A percentile compares a stretch with the other conserved stretches of the same genome.
These are phyloP conservation scores for Rousettus leschenaultii DNA, from an alignment of 2,113 vertebrate species.

Conservation along the genomic window DNA sequence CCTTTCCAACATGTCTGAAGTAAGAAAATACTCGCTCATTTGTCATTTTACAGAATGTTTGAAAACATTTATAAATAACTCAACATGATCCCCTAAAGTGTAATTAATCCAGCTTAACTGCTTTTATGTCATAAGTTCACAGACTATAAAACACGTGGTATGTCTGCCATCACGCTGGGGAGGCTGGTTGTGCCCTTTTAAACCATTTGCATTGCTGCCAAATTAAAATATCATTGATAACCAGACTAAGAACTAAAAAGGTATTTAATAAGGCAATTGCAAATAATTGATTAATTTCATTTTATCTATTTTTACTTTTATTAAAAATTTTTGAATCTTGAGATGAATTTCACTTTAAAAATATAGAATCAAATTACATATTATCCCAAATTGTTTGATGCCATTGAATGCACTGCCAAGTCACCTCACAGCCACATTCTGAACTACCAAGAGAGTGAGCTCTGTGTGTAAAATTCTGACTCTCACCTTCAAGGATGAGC, in stretches of 20 bases:
- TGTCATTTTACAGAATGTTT: constrained; percentile 43
- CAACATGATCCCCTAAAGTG: not conserved
- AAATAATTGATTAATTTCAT: not conserved
- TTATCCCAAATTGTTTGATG: not conserved
- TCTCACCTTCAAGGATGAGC: not conserved
- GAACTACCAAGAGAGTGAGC: not conserved
- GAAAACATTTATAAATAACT: constrained; percentile 26
- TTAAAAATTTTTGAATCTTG: no score
- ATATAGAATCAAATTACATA: not conserved
- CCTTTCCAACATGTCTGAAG: not conserved
- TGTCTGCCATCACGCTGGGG: not conserved
- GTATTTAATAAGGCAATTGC: not conserved
- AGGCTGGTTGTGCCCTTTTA: not conserved
- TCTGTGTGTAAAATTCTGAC: not conserved
- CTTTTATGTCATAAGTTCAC: not conserved
- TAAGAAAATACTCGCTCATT: not conserved
- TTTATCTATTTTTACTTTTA: not conserved
- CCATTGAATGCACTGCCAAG: not conserved
- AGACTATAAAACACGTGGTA: not conserved
- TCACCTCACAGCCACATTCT: not conserved
- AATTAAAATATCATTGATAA: not conserved
- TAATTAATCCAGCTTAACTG: constrained; percentile 2
- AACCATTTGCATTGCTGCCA: not conserved
- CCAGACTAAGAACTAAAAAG: not conserved
- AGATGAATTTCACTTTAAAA: not conserved